A percentile compares a stretch with the other conserved stretches of the same genome.
Conservation (phyloP, 2,888 invertebrate species). For the Beris chalybata region DNA sequence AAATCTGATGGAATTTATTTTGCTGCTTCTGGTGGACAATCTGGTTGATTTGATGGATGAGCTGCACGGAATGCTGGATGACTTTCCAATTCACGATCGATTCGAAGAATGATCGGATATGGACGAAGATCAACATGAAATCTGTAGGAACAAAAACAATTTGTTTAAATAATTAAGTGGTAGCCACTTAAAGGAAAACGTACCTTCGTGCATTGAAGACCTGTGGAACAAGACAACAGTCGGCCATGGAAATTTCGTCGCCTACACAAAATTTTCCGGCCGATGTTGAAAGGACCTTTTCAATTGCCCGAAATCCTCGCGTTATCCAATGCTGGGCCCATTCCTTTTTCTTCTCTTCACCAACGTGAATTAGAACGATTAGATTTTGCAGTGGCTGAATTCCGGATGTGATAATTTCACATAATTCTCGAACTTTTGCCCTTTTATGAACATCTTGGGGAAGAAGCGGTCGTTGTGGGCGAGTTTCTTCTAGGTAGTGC, state of each 20-base stretch:
- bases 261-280: slow-evolving; percentile 93
- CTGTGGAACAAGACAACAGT: slow-evolving; percentile 94
- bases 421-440: slow-evolving; percentile 90
- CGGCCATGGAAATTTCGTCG: slow-evolving; percentile 90
- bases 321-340: slow-evolving; percentile 95
- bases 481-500: slow-evolving; percentile 93
- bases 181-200: background rate
- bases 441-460: slow-evolving; percentile 86
- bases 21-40: slow-evolving; percentile 87
- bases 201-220: slow-evolving; percentile 91
- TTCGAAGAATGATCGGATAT: slow-evolving; percentile 85
- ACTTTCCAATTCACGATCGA: slow-evolving; percentile 81
- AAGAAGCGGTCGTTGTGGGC: slow-evolving; percentile 81
- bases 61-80: slow-evolving; percentile 90
- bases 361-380: slow-evolving; percentile 81
- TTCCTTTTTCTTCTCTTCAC: slow-evolving; percentile 85
- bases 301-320: slow-evolving; percentile 86
- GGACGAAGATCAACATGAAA: slow-evolving; percentile 90
- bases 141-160: slow-evolving; percentile 57
- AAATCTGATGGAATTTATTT: slow-evolving; percentile 60
- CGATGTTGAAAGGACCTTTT: slow-evolving; percentile 78
- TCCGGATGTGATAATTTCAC: slow-evolving; percentile 89
- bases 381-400: slow-evolving; percentile 97
- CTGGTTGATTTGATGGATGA: slow-evolving; percentile 90
- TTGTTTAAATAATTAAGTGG: slow-evolving; percentile 2